Conservation (phyloP, 2,797 vertebrate genomes). For the Hephaestus fuliginosus region DNA sequence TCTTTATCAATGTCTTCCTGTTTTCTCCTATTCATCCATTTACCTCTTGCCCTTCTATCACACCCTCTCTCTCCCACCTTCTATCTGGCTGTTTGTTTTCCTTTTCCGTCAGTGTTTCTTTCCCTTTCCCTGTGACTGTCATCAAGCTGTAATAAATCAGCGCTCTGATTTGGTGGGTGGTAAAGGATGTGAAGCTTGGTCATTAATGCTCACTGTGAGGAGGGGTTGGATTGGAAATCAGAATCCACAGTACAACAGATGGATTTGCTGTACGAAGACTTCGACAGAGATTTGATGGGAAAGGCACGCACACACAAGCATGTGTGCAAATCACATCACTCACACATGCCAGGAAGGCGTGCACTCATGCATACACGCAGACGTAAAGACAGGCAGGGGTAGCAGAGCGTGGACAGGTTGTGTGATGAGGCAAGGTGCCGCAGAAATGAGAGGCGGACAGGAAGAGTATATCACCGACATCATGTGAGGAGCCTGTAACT, state of each 20-base stretch:
- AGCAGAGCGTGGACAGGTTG: constrained; percentile 63
- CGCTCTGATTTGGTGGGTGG: constrained; percentile 68
- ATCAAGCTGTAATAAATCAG: constrained; percentile 76
- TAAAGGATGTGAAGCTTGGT: constrained; percentile 52
- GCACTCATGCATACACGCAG: constrained; percentile 30
- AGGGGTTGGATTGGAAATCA: constrained; percentile 33
- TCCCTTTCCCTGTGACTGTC: constrained; percentile 34
- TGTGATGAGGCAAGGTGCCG: constrained; percentile 50
- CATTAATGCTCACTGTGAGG: constrained; percentile 57
- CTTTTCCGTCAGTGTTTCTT: constrained; percentile 21
- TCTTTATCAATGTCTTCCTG: constrained; percentile 65
- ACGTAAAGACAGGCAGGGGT: constrained; percentile 63
- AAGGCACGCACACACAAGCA: constrained; percentile 19
- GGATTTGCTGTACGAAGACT: constrained; percentile 43
- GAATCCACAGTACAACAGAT: constrained; percentile 52
- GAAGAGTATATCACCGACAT: constrained; percentile 42
- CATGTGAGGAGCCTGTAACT: constrained; percentile 26
- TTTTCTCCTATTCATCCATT: constrained; percentile 56
- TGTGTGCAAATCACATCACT: constrained; percentile 52
- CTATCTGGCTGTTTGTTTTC: constrained; percentile 44
- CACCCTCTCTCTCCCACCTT: constrained; percentile 32
- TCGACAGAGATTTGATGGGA: constrained; percentile 49
- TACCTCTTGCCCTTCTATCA: constrained; percentile 43
- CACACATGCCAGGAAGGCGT: constrained; percentile 36
- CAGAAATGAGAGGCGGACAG: constrained; percentile 45